phyloP scores from a whole-genome alignment of 2,797 vertebrate species.

The Sylvia borin region DNA sequence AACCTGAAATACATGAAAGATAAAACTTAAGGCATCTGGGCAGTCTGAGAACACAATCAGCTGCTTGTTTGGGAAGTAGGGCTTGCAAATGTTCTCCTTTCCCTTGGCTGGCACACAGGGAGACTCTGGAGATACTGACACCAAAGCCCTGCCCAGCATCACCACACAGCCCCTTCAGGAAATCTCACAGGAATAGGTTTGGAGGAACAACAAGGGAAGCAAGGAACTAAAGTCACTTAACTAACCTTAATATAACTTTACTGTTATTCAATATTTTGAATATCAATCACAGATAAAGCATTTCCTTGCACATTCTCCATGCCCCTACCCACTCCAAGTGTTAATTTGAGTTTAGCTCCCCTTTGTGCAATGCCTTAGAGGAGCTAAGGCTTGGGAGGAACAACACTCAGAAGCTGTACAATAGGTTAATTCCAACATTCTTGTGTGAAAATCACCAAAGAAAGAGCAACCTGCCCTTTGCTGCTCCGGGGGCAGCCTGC shows the following conservation, averaged over 20 bases:
- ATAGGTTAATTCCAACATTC: background rate
- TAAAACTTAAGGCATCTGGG: background rate
- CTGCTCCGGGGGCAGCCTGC: background rate
- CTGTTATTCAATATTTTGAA: background rate
- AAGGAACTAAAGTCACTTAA: background rate
- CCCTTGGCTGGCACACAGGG: background rate
- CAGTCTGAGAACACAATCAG: conserved; percentile 24
- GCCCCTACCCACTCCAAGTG: too few species aligned
- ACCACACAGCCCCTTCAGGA: background rate
- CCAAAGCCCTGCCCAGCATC: background rate
- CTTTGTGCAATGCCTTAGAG: background rate
- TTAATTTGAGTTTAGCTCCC: background rate
- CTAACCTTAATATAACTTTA: background rate
- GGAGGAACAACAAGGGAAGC: background rate
- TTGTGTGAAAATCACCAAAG: background rate
- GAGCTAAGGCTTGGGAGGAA: background rate
- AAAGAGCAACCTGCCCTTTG: background rate
- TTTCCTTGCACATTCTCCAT: background rate
- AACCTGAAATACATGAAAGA: too few species aligned
- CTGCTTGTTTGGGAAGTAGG: background rate
- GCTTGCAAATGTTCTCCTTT: background rate
- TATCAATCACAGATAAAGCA: background rate
- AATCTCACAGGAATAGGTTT: background rate
- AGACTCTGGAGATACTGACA: background rate
- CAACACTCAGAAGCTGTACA: background rate